Conservation (phyloP, 2,113 vertebrate species). For the Mohoua ochrocephala region DNA sequence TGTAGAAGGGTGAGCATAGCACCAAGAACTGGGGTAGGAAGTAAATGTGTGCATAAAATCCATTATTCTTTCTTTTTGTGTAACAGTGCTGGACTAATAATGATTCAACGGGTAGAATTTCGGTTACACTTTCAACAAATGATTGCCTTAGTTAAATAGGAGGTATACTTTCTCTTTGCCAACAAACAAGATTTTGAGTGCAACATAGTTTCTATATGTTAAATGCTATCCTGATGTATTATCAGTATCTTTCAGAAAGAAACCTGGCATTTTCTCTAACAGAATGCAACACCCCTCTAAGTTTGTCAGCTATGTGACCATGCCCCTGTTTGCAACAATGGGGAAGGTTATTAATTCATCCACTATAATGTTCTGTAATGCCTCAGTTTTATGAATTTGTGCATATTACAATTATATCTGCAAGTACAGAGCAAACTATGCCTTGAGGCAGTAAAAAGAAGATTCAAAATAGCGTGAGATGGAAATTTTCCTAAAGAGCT, state of each 20-base stretch:
- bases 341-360: not conserved
- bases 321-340: not conserved
- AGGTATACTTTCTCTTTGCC: not conserved
- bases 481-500: not conserved
- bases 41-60: accelerated
- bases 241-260: not conserved
- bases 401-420: not conserved
- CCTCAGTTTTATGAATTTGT: not conserved
- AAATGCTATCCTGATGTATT: not conserved
- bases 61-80: not conserved
- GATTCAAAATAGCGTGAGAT: not conserved
- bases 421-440: not conserved
- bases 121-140: not conserved
- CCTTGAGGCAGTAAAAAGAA: not conserved
- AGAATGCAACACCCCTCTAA: not conserved
- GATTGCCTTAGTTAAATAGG: not conserved
- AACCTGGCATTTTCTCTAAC: not conserved
- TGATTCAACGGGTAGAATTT: not conserved
- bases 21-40: not conserved
- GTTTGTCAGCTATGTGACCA: not conserved
- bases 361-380: not conserved
- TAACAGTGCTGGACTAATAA: not conserved
- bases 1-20: not conserved
- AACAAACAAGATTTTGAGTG: not conserved
- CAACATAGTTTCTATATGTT: not conserved